Percentiles rank a stretch among this genome's conserved stretches.
Conservation (phyloP, 2,797 vertebrate species). For the Lacerta viridis region DNA sequence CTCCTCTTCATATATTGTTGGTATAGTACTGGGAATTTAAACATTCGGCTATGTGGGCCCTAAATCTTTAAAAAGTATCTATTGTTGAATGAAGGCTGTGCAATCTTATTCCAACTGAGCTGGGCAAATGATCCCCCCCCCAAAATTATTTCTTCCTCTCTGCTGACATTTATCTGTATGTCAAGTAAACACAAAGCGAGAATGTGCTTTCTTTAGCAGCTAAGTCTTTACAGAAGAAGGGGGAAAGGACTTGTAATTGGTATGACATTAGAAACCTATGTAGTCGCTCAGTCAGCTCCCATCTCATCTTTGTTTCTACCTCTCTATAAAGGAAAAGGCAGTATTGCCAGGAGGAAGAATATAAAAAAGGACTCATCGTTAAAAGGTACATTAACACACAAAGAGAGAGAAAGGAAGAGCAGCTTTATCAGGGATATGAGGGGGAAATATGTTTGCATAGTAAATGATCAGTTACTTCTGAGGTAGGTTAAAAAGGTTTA, state of each 20-base stretch:
- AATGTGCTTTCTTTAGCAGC: slow-evolving; percentile 67
- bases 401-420: slow-evolving; percentile 78
- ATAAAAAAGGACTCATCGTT: slow-evolving; percentile 83
- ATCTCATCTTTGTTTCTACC: slow-evolving; percentile 79
- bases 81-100: slow-evolving; percentile 49
- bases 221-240: slow-evolving; percentile 61
- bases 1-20: slow-evolving; percentile 9
- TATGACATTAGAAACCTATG: slow-evolving; percentile 74
- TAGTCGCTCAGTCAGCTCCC: slow-evolving; percentile 72
- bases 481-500: slow-evolving; percentile 90
- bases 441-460: slow-evolving; percentile 80
- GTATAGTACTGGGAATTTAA: slow-evolving; percentile 33
- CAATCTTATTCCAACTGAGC: slow-evolving; percentile 52
- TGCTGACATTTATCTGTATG: slow-evolving; percentile 62
- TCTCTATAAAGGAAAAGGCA: slow-evolving; percentile 78
- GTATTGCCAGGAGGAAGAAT: slow-evolving; percentile 87
- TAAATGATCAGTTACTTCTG: slow-evolving; percentile 85
- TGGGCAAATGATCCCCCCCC: slow-evolving; percentile 56
- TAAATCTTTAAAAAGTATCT: slow-evolving; percentile 46
- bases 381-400: slow-evolving; percentile 86
- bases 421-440: slow-evolving; percentile 78
- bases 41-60: slow-evolving; percentile 2
- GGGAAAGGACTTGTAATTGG: slow-evolving; percentile 72
- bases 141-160: slow-evolving; percentile 62
- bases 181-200: slow-evolving; percentile 69